Evolutionary conservation across 2,888 invertebrate species (phyloP).

Genomic region (Ophion obscuratus): DNA sequence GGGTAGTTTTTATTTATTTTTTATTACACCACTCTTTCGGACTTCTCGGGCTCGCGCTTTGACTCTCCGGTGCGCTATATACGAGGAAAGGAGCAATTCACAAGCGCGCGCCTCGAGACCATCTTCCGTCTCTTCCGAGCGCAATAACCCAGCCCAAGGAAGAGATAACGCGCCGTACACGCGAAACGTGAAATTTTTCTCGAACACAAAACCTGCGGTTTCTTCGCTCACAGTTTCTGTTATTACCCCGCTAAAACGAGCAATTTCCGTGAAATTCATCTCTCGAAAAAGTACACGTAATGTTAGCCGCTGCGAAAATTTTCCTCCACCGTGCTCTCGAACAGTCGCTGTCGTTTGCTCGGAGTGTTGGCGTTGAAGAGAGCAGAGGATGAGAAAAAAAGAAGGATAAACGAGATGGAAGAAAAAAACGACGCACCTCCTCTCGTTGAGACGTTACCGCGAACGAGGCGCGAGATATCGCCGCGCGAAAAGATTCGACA

Average conservation of each 20-base stretch:
- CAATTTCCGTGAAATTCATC: conserved; percentile 62
- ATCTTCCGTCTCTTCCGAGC: conserved; percentile 9
- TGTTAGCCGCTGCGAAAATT: conserved; percentile 25
- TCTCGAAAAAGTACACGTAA: conserved; percentile 32
- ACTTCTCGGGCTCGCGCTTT: conserved; percentile 57
- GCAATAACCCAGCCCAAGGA: conserved; percentile 13
- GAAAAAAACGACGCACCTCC: not conserved
- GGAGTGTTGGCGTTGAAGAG: not conserved
- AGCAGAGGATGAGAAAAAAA: not conserved
- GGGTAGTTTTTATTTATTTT: conserved; percentile 35
- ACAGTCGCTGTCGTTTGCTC: conserved; percentile 31
- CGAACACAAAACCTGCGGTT: conserved; percentile 10
- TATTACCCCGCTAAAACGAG: conserved; percentile 41
- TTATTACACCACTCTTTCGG: conserved; percentile 57
- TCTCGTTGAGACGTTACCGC: conserved; percentile 11
- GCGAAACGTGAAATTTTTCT: conserved; percentile 50
- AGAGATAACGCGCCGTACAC: conserved; percentile 39
- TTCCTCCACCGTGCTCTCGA: conserved; percentile 22
- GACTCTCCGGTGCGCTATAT: conserved; percentile 24
- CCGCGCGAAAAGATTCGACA: conserved; percentile 22
- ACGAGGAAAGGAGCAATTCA: conserved; percentile 45
- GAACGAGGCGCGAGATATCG: conserved; percentile 1
- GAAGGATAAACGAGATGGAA: not conserved
- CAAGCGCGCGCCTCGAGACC: conserved; percentile 64
- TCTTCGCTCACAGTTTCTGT: not conserved